Percentiles rank a stretch among this genome's conserved stretches.
Conservation (phyloP, 2,888 invertebrate genomes). For the Micoletzkya japonica region DNA sequence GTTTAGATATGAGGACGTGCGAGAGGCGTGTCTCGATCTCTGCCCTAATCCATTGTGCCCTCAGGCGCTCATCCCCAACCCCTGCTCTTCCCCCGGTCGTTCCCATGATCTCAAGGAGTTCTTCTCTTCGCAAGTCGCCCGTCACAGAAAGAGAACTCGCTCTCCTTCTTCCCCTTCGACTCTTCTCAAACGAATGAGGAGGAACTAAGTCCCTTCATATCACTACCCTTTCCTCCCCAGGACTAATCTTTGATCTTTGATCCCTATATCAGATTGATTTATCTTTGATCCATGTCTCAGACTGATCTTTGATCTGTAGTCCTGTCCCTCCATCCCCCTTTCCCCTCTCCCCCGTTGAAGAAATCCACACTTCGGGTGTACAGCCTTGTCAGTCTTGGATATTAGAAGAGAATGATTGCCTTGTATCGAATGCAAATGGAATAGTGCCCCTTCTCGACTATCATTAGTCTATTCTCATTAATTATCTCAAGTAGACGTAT, state of each 20-base stretch:
- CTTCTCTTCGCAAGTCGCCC: constrained; percentile 46
- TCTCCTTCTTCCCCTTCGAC: constrained; percentile 38
- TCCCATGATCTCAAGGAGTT: constrained; percentile 45
- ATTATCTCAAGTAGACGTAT: background rate
- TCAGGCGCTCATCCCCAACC: constrained; percentile 38
- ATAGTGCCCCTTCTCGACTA: too few species aligned
- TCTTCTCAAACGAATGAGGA: constrained; percentile 26
- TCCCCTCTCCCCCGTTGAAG: background rate
- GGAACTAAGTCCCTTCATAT: constrained; percentile 18
- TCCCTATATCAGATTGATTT: constrained; percentile 11
- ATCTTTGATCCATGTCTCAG: constrained; percentile 3
- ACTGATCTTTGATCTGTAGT: constrained; percentile 17
- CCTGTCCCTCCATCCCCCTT: background rate
- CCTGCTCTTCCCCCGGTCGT: constrained; percentile 34
- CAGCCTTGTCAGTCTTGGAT: background rate
- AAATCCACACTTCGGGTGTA: background rate
- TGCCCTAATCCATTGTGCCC: too few species aligned
- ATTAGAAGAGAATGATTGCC: background rate
- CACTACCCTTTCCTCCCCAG: constrained; percentile 6
- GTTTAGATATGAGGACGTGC: too few species aligned
- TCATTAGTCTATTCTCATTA: background rate
- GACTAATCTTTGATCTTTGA: background rate
- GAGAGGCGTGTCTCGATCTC: too few species aligned
- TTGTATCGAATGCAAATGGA: too few species aligned
- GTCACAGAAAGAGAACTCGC: constrained; percentile 55